Conservation (phyloP, 2,888 invertebrate genomes). For the Watsonalla binaria region DNA sequence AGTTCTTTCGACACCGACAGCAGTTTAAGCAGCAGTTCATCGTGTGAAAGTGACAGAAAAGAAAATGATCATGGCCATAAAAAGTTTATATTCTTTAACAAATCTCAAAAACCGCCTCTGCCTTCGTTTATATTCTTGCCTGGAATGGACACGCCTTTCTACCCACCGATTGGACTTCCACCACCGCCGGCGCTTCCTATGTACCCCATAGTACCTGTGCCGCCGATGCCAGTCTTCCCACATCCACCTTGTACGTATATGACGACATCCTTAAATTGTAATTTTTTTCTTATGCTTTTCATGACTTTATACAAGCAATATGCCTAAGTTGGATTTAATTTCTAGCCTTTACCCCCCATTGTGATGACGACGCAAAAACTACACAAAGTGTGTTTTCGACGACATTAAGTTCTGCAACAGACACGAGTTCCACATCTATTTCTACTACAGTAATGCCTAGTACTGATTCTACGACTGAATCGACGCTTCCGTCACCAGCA, state of each 20-base stretch:
- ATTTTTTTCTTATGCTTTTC: background rate
- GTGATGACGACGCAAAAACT: background rate
- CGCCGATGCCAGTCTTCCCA: constrained; percentile 41
- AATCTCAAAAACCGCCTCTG: constrained; percentile 52
- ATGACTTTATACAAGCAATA: background rate
- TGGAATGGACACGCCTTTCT: constrained; percentile 57
- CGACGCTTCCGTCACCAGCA: background rate
- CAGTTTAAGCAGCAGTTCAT: constrained; percentile 16
- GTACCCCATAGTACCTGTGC: constrained; percentile 65
- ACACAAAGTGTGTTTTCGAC: background rate
- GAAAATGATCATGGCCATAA: constrained; percentile 53
- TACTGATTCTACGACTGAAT: background rate
- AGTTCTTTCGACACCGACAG: constrained; percentile 24
- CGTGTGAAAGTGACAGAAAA: constrained; percentile 13
- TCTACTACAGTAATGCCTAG: background rate
- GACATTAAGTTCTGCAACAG: background rate
- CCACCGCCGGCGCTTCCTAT: constrained; percentile 56
- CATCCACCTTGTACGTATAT: constrained; percentile 27
- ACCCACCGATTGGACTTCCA: constrained; percentile 60
- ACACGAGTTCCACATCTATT: background rate
- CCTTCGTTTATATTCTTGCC: constrained; percentile 69
- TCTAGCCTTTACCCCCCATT: background rate
- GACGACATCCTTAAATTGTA: background rate
- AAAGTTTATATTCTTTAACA: constrained; percentile 57
- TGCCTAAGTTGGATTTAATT: background rate